Conservation (phyloP, 2,113 vertebrate genomes). For the Perccottus glenii region DNA sequence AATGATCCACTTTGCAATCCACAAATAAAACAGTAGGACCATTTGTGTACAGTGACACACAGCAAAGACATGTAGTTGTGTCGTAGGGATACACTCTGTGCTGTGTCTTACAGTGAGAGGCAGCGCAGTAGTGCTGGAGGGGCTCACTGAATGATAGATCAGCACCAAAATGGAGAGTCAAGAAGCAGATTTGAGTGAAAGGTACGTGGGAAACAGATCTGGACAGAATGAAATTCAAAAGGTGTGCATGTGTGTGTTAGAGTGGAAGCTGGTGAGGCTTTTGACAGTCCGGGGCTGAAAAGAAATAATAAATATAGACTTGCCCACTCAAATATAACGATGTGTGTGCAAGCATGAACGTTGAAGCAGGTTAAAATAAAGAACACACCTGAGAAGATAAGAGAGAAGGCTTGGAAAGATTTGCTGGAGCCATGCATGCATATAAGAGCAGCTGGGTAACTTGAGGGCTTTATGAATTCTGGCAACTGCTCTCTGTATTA, state of each 20-base stretch:
- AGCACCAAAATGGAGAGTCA: constrained; percentile 16
- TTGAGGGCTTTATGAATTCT: constrained; percentile 19
- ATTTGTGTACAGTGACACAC: neutral
- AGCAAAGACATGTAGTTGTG: no score
- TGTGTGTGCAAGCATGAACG: constrained; percentile 8
- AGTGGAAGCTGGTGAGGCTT: constrained; percentile 11
- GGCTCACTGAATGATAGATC: constrained; percentile 20
- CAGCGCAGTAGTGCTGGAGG: constrained; percentile 1
- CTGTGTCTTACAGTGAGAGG: constrained; percentile 24
- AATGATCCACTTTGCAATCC: no score
- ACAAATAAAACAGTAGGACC: no score
- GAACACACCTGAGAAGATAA: constrained; percentile 2
- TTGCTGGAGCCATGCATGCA: constrained; percentile 6
- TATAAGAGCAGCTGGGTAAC: constrained; percentile 15
- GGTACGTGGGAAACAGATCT: constrained; percentile 40
- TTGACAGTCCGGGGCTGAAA: constrained; percentile 19
- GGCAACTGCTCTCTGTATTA: constrained; percentile 50
- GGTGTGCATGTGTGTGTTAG: constrained; percentile 16
- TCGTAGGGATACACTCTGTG: neutral
- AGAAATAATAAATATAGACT: constrained; percentile 27
- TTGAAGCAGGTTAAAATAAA: constrained; percentile 14
- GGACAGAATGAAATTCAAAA: constrained; percentile 43
- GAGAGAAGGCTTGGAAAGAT: constrained; percentile 8
- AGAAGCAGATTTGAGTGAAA: constrained; percentile 40
- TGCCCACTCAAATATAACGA: constrained; percentile 11